These are phyloP conservation scores for Torymus tubicola DNA, from an alignment of 2,888 invertebrate genomes.

Conservation along the genomic window DNA sequence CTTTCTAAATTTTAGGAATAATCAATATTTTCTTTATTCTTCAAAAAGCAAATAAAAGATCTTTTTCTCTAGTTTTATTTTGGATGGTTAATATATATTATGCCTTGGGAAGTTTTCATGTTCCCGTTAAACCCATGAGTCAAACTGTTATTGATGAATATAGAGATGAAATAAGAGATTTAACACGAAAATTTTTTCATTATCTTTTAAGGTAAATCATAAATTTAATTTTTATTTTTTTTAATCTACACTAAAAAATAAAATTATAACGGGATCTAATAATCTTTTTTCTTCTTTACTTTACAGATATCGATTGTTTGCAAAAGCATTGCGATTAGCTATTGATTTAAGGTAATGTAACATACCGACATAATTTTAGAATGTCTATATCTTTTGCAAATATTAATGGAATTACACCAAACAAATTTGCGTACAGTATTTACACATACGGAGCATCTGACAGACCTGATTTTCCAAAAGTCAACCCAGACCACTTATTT, in stretches of 20 bases:
- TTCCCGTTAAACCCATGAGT: conserved; percentile 82
- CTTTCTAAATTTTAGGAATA: too few species aligned
- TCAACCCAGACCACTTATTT: too few species aligned
- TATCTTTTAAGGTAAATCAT: conserved; percentile 84
- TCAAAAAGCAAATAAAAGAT: too few species aligned
- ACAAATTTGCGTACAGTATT: too few species aligned
- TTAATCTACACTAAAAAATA: not conserved
- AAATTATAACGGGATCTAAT: not conserved
- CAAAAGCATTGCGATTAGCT: conserved; percentile 90
- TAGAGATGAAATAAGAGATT: conserved; percentile 86
- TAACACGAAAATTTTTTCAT: conserved; percentile 92
- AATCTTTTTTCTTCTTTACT: conserved; percentile 30
- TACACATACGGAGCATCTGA: too few species aligned
- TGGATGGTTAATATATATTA: conserved; percentile 67
- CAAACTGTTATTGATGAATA: conserved; percentile 84
- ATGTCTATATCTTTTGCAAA: too few species aligned
- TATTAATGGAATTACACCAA: too few species aligned
- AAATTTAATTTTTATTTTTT: conserved; percentile 22
- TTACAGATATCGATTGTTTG: conserved; percentile 82
- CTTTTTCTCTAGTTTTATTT: too few species aligned
- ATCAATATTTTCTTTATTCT: too few species aligned
- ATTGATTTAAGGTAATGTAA: conserved; percentile 91
- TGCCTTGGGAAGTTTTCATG: conserved; percentile 89
- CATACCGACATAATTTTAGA: too few species aligned
- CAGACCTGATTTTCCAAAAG: too few species aligned